Evolutionary conservation across 2,888 invertebrate genomes (phyloP).

Genomic region (Dryomyza anilis): DNA sequence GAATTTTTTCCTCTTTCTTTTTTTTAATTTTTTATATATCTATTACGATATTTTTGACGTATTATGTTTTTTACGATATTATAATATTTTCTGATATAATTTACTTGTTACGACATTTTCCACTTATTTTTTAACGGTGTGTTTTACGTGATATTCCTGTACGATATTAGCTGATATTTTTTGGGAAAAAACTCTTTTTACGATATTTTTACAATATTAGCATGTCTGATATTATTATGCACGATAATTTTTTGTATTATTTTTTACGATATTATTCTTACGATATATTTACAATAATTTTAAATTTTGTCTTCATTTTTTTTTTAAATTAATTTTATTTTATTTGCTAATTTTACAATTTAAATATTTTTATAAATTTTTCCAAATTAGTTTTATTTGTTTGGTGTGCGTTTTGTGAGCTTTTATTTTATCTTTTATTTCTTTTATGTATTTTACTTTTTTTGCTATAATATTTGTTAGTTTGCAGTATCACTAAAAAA

Average conservation of each 20-base stretch:
- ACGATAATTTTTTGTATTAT: not conserved
- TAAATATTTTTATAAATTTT: not conserved
- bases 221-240: not conserved
- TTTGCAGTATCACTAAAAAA: no score
- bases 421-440: not conserved
- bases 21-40: no score
- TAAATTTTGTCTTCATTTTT: constrained; percentile 17
- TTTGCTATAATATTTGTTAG: not conserved
- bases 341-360: not conserved
- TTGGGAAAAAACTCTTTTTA: not conserved
- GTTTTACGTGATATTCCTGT: not conserved
- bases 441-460: not conserved
- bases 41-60: no score
- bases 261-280: not conserved
- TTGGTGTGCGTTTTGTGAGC: no score
- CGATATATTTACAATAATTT: not conserved
- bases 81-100: no score
- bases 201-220: not conserved
- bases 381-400: no score
- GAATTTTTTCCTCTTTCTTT: constrained; percentile 19
- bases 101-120: no score
- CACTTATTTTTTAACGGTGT: not conserved
- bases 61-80: not conserved
- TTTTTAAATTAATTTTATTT: not conserved
- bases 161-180: not conserved